These are phyloP conservation scores for Aphis craccivora DNA, from an alignment of 1,140 invertebrate species.

Conservation along the genomic window DNA sequence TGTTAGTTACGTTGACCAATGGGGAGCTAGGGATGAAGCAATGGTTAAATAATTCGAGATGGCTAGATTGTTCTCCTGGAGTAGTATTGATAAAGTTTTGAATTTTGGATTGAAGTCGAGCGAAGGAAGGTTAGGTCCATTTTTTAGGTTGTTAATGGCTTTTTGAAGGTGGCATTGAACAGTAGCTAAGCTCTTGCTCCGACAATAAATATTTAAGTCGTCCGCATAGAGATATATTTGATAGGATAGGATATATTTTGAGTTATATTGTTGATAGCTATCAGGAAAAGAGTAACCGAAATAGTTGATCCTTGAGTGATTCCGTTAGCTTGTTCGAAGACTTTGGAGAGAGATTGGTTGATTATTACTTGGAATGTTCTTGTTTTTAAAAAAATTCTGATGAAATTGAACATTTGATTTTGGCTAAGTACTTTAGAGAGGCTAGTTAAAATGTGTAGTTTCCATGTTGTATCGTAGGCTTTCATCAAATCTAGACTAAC, in stretches of 20 bases:
- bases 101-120: too few species aligned
- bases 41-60: too few species aligned
- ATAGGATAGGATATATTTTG: background rate
- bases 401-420: background rate
- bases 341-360: background rate
- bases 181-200: too few species aligned
- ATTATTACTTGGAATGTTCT: background rate
- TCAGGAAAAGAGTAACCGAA: background rate
- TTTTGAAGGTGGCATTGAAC: too few species aligned
- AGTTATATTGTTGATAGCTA: background rate
- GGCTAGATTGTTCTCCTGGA: too few species aligned
- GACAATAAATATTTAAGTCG: too few species aligned
- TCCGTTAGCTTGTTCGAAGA: background rate
- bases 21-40: fast-evolving
- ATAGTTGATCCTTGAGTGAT: background rate
- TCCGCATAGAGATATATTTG: too few species aligned
- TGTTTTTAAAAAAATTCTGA: background rate
- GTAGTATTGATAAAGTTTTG: too few species aligned
- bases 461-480: background rate
- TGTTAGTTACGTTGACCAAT: too few species aligned
- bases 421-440: background rate
- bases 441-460: background rate
- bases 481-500: background rate
- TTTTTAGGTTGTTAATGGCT: too few species aligned
- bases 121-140: too few species aligned